phyloP scores from a whole-genome alignment of 2,113 vertebrate genomes.

The Labeo catla region DNA sequence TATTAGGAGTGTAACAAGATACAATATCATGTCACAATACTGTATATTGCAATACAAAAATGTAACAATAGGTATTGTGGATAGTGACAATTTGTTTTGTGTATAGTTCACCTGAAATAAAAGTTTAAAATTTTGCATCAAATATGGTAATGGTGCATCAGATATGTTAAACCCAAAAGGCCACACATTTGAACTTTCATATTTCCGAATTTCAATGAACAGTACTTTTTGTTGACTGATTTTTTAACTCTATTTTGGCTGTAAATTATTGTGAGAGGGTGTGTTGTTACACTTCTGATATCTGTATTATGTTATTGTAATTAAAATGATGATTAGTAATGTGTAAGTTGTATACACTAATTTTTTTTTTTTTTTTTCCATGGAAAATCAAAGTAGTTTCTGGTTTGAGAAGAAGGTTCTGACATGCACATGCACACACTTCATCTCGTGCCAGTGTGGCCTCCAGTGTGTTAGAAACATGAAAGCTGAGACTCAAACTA shows the following conservation, averaged over 20 bases:
- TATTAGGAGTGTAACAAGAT: neutral
- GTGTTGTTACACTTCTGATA: too few species aligned
- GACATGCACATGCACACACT: neutral
- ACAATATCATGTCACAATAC: too few species aligned
- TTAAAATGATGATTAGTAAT: neutral
- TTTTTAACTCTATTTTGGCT: too few species aligned
- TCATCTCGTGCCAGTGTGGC: neutral
- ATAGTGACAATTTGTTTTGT: neutral
- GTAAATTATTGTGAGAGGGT: too few species aligned
- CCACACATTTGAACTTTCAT: neutral
- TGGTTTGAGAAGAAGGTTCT: neutral
- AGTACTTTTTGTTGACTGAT: too few species aligned
- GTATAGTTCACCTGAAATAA: neutral
- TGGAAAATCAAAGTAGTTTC: neutral
- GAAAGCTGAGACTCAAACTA: conserved; percentile 34
- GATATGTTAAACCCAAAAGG: neutral
- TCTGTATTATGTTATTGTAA: neutral
- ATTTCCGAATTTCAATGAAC: neutral
- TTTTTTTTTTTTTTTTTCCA: neutral
- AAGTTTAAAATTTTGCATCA: neutral
- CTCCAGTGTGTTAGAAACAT: conserved; percentile 24
- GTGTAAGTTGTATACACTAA: neutral
- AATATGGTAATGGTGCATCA: too few species aligned
- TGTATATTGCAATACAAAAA: too few species aligned
- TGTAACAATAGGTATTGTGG: neutral